These are phyloP conservation scores for Chaetodon trifasciatus DNA, from an alignment of 2,797 vertebrate species.

Conservation along the genomic window DNA sequence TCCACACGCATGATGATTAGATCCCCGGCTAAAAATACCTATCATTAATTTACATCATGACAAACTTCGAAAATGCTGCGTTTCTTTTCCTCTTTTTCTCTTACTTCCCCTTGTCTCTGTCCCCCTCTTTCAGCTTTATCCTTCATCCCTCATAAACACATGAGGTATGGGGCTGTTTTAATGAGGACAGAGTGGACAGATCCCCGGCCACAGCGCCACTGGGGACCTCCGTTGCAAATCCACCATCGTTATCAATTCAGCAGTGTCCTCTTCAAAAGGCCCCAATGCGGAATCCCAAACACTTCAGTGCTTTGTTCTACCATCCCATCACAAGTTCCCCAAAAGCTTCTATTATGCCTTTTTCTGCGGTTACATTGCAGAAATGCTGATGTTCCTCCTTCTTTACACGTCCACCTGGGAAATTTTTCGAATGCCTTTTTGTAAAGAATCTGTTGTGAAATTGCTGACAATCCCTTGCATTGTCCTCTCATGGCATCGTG, in stretches of 20 bases:
- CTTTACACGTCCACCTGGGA: conserved; percentile 10
- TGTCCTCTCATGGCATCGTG: not conserved
- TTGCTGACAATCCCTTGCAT: conserved; percentile 2
- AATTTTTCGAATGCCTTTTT: conserved; percentile 18
- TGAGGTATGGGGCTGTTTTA: conserved; percentile 61
- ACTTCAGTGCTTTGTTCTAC: conserved; percentile 57
- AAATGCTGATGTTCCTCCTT: conserved; percentile 35
- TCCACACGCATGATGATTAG: conserved; percentile 69
- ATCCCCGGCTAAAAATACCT: conserved; percentile 75
- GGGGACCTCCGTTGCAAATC: conserved; percentile 54
- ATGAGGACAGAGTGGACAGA: conserved; percentile 73
- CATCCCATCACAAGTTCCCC: conserved; percentile 33
- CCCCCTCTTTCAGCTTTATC: not conserved
- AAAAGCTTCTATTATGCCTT: conserved; percentile 45
- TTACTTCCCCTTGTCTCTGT: not conserved
- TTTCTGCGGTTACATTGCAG: conserved; percentile 16
- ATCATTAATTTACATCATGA: conserved; percentile 76
- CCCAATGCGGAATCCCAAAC: conserved; percentile 55
- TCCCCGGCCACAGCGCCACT: conserved; percentile 47
- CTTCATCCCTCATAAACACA: conserved; percentile 57
- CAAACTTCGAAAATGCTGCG: conserved; percentile 63
- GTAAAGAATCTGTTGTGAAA: conserved; percentile 2
- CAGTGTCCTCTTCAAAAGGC: conserved; percentile 49
- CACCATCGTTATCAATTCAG: conserved; percentile 59
- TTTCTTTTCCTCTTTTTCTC: conserved; percentile 5